Evolutionary conservation across 2,113 vertebrate species (phyloP).

Genomic region (Corythaeola cristata): DNA sequence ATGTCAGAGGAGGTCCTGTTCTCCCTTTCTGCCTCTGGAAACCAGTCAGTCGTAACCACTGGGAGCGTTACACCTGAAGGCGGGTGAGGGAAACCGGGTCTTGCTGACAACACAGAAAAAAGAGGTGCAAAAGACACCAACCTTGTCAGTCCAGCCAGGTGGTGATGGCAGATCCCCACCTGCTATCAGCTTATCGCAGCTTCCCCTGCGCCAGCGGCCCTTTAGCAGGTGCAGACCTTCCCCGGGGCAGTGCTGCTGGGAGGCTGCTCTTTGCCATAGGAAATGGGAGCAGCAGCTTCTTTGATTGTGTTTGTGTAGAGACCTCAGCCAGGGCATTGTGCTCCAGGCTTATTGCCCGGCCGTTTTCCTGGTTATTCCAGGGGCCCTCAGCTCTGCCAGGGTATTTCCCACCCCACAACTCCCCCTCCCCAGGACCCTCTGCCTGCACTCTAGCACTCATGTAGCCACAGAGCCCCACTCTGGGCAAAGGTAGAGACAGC

Average conservation of each 20-base stretch:
- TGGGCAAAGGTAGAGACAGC: neutral
- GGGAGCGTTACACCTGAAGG: neutral
- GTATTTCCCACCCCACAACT: neutral
- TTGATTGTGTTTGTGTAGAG: neutral
- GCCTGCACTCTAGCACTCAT: neutral
- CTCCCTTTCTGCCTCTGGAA: neutral
- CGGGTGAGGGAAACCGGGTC: neutral
- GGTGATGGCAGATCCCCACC: neutral
- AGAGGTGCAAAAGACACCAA: neutral
- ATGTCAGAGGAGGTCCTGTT: neutral
- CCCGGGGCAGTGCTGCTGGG: neutral
- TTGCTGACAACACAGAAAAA: neutral
- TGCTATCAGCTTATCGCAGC: neutral
- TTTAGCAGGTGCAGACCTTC: neutral
- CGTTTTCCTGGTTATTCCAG: neutral
- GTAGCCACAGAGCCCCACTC: neutral
- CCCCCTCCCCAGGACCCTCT: neutral
- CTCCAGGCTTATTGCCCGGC: neutral
- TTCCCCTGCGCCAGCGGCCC: neutral
- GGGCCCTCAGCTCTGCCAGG: neutral
- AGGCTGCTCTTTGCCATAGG: neutral
- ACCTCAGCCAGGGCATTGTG: neutral
- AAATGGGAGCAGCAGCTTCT: neutral
- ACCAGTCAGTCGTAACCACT: neutral
- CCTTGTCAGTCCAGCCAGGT: neutral